phyloP scores from a whole-genome alignment of 2,113 vertebrate genomes.

The chimpanzee (Pan troglodytes) region DNA sequence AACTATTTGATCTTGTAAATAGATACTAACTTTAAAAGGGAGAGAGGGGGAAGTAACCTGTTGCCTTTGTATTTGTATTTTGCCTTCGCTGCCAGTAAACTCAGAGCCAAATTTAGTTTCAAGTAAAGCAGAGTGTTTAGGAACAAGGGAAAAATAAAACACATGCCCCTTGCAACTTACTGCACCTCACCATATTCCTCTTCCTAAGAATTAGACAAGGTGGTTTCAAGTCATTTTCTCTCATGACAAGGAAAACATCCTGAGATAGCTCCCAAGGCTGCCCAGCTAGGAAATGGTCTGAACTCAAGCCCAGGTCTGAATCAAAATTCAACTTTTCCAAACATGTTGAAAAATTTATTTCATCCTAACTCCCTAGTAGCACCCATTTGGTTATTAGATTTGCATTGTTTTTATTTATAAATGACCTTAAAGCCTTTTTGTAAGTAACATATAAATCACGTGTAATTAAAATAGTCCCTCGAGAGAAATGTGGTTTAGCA shows the following conservation, averaged over 20 bases:
- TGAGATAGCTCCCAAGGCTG: background rate
- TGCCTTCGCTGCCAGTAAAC: background rate
- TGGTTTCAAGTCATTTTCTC: background rate
- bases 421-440: background rate
- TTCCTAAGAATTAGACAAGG: background rate
- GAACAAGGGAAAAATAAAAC: background rate
- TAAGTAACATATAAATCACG: background rate
- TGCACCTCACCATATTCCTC: too few relatives aligned
- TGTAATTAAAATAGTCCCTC: background rate
- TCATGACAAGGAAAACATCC: background rate
- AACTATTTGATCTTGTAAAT: background rate
- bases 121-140: background rate
- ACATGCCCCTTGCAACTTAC: fast-evolving
- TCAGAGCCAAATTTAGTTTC: background rate
- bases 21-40: background rate
- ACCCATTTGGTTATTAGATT: background rate
- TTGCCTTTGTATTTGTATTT: background rate
- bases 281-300: background rate
- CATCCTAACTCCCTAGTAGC: background rate
- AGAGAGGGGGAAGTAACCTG: background rate
- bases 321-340: background rate
- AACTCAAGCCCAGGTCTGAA: background rate
- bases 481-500: background rate
- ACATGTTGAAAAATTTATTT: background rate
- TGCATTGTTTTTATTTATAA: background rate